Base-by-base conservation (phyloP, 2,797 vertebrate species). In the Parauchenoglanis punctatus region DNA sequence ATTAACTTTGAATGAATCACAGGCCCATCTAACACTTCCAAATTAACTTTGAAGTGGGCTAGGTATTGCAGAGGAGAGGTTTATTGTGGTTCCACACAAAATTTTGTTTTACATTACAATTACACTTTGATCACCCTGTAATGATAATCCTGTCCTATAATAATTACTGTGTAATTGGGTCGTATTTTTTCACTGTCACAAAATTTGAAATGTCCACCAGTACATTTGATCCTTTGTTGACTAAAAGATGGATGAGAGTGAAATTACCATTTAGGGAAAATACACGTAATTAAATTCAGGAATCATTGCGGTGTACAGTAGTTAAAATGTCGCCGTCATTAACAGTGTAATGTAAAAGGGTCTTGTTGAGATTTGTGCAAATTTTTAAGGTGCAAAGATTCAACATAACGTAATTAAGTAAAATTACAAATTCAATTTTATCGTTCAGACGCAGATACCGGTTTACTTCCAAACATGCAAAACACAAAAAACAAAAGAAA, bases 1-100 rank as follows among this genome's bases (percentile, higher is more conserved):
- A 88, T 92, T 91, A 90, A 92, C 87, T 88, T 86, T 87, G 83
- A 91, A 87, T 87, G 83, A 91, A 87, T 91, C 87, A 81, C 78
- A 88, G 81, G 88, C 88, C 89, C 87, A 85, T 85, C 88, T 91
- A 85, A 88, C 89, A 81, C 92, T 88, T 87, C 52, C 1, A 86
- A 83, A 89, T 70, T 88, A 89, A 90, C 87, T 81, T 77, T 78
- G 40, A 88, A 40, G 83, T 40, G 85, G 83, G 59, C 89, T 87
- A 86, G 77, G n/a, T 85, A 77, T 88, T 87, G 86, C 87, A 86
- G 90, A 88, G 89, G 88, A 89, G 90, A 89, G 87, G 89, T 86
- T 63, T 70, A 85, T 90, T 81, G 54, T 86, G 88, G 85, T 84
- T 85, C 67, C 72, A 87, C 17, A 20, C 4, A 28, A 23, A 20